Percentiles rank a stretch among this genome's conserved stretches.
Evolutionary conservation across 2,113 vertebrate species (phyloP).

Genomic region (Barbus barbus): DNA sequence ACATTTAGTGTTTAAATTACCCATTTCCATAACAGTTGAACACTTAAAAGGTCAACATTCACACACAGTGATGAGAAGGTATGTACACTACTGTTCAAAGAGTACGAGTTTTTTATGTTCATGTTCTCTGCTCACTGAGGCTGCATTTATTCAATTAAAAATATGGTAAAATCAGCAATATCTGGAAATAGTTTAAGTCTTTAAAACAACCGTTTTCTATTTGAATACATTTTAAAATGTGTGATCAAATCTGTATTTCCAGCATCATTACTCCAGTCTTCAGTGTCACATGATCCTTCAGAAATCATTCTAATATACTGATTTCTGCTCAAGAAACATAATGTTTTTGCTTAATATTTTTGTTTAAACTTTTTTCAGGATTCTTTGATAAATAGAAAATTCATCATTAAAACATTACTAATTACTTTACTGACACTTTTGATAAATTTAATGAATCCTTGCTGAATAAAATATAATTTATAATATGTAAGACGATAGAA

Average conservation of each 20-base stretch:
- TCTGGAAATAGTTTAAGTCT: neutral
- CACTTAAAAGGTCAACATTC: neutral
- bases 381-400: neutral
- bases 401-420: neutral
- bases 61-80: neutral
- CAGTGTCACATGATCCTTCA: slow-evolving; percentile 4
- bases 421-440: neutral
- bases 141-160: neutral
- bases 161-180: neutral
- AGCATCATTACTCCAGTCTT: neutral
- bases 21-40: neutral
- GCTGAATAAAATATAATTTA: neutral
- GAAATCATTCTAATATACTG: neutral
- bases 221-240: neutral
- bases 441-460: neutral
- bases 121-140: neutral
- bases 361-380: neutral
- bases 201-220: neutral
- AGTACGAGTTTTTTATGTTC: too few relatives aligned
- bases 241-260: neutral
- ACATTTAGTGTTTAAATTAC: neutral
- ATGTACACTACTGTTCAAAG: neutral
- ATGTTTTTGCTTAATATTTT: neutral
- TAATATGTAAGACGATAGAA: neutral
- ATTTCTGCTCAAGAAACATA: neutral